A percentile compares a stretch with the other conserved stretches of the same genome.
Evolutionary conservation across 1,140 invertebrate genomes (phyloP).

Genomic region (Zaprionus africanus): DNA sequence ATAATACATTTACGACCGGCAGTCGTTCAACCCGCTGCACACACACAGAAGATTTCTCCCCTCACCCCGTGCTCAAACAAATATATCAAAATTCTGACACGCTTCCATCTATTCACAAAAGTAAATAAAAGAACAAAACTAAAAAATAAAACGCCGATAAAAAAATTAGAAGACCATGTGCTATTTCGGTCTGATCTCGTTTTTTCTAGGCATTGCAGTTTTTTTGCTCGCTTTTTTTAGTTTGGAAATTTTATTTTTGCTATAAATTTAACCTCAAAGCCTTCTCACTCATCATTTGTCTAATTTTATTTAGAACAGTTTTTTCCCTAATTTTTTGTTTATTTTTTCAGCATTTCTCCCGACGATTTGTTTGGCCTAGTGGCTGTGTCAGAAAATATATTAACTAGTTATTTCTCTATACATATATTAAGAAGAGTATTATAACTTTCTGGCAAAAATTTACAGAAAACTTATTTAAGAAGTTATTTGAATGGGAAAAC

Average conservation of each 20-base stretch:
- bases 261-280: slow-evolving; percentile 79
- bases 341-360: slow-evolving; percentile 66
- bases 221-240: slow-evolving; percentile 28
- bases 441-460: too few species aligned
- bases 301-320: slow-evolving; percentile 65
- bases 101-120: slow-evolving; percentile 61
- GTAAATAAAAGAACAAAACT: slow-evolving; percentile 53
- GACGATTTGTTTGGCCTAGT: slow-evolving; percentile 66
- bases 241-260: slow-evolving; percentile 74
- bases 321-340: slow-evolving; percentile 57
- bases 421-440: background rate
- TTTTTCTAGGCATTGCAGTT: slow-evolving; percentile 55
- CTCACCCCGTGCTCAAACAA: slow-evolving; percentile 46
- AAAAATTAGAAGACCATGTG: slow-evolving; percentile 53
- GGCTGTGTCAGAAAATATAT: slow-evolving; percentile 49
- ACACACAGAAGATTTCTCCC: slow-evolving; percentile 23
- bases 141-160: slow-evolving; percentile 34
- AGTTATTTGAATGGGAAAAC: too few species aligned
- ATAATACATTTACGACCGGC: slow-evolving; percentile 62
- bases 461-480: too few species aligned
- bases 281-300: slow-evolving; percentile 79
- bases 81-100: slow-evolving; percentile 77
- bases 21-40: slow-evolving; percentile 64
- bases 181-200: slow-evolving; percentile 66
- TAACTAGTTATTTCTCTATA: slow-evolving; percentile 48